Conservation (phyloP, 2,888 invertebrate species). For the Dasypogon diadema region DNA sequence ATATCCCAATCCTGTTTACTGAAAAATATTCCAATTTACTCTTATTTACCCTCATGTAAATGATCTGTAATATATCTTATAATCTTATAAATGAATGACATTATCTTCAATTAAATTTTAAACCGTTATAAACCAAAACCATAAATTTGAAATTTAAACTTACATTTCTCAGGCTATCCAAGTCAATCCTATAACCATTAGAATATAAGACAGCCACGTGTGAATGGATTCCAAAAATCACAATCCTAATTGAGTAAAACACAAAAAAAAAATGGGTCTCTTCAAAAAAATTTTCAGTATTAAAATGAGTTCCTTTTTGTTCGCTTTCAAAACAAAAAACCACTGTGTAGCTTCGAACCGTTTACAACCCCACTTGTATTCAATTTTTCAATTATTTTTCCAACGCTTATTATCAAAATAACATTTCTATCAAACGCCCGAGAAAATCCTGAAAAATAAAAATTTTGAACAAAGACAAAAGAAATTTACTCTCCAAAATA, state of each 20-base stretch:
- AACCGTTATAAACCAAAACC: too few relatives aligned
- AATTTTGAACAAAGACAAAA: slow-evolving; percentile 5
- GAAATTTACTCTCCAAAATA: slow-evolving; percentile 13
- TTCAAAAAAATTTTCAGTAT: neutral
- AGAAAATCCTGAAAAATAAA: neutral
- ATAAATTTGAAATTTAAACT: too few relatives aligned
- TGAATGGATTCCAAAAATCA: neutral
- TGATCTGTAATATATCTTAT: too few relatives aligned
- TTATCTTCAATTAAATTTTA: too few relatives aligned
- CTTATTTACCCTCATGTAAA: too few relatives aligned
- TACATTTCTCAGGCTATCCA: slow-evolving; percentile 27
- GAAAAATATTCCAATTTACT: too few relatives aligned
- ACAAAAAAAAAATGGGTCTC: neutral
- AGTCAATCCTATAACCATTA: slow-evolving; percentile 23
- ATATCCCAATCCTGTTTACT: too few relatives aligned
- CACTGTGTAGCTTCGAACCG: neutral
- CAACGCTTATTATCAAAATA: neutral
- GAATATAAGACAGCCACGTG: neutral
- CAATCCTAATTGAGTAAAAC: neutral
- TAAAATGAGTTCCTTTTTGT: neutral
- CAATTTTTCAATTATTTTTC: neutral
- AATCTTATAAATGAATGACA: too few relatives aligned
- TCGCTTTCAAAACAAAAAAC: neutral
- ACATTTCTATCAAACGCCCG: neutral
- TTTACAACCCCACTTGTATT: neutral